Percentiles rank a stretch among this genome's conserved stretches.
phyloP scores from a whole-genome alignment of 2,888 invertebrate species.

The Altica lythri region DNA sequence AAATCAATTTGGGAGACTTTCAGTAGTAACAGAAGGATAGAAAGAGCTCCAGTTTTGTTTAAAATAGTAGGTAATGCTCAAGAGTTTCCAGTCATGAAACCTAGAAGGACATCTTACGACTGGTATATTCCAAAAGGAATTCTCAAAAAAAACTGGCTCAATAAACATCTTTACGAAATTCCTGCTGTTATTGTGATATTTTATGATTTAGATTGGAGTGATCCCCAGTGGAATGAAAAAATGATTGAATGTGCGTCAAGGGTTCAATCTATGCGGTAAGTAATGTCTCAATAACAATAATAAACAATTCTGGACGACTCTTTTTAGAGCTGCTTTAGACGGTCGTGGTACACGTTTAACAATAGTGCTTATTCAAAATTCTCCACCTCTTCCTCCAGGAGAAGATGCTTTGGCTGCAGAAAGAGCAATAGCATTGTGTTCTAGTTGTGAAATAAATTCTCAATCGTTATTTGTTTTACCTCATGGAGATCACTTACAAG shows the following conservation, averaged over 20 bases:
- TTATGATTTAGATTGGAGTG: constrained; percentile 97
- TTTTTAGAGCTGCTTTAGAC: constrained; percentile 69
- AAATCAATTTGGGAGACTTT: constrained; percentile 94
- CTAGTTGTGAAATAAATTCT: constrained; percentile 88
- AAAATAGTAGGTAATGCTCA: constrained; percentile 80
- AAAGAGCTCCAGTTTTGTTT: constrained; percentile 83
- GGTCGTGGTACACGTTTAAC: constrained; percentile 77
- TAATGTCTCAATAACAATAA: constrained; percentile 3
- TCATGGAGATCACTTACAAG: constrained; percentile 80
- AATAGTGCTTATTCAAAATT: constrained; percentile 88
- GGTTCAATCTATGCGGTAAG: constrained; percentile 76
- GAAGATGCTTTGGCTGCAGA: constrained; percentile 89
- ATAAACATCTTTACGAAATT: constrained; percentile 85
- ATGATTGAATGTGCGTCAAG: constrained; percentile 91
- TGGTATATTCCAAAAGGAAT: constrained; percentile 96
- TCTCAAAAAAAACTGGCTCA: constrained; percentile 92
- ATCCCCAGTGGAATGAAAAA: constrained; percentile 91
- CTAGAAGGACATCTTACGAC: constrained; percentile 88
- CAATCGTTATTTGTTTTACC: constrained; percentile 90
- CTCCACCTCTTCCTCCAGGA: constrained; percentile 73
- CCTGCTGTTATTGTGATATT: constrained; percentile 95
- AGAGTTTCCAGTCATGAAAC: constrained; percentile 86
- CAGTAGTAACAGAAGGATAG: constrained; percentile 77
- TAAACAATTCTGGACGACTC: not conserved
- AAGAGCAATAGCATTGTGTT: constrained; percentile 86